These are phyloP conservation scores for Falco cherrug DNA, from an alignment of 2,797 vertebrate genomes.

Conservation along the genomic window DNA sequence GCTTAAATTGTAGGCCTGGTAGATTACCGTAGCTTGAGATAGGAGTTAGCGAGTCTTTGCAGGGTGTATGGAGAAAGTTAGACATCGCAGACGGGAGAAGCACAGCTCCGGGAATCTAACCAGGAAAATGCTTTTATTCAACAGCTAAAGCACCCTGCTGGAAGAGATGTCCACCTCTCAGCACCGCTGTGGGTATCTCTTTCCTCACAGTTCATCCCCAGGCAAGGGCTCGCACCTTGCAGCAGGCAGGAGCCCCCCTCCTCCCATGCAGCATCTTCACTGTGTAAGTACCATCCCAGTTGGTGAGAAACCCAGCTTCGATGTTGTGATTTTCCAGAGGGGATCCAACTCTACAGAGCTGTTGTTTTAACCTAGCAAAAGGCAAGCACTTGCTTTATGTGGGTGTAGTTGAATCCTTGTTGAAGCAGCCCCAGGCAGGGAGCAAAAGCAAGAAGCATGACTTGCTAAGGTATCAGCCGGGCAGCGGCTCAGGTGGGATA, in stretches of 20 bases:
- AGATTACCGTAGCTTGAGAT: neutral
- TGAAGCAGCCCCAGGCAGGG: neutral
- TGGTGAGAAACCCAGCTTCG: neutral
- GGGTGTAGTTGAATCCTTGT: too few relatives aligned
- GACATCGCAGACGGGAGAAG: neutral
- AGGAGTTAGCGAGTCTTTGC: neutral
- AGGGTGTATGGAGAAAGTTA: neutral
- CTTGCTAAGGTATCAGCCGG: neutral
- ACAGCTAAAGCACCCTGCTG: rapidly evolving
- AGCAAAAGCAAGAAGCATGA: neutral
- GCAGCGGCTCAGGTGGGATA: neutral
- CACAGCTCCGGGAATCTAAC: neutral
- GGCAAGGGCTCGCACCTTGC: rapidly evolving
- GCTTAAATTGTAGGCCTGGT: neutral
- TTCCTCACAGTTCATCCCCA: rapidly evolving
- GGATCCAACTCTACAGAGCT: rapidly evolving
- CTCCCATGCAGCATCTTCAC: rapidly evolving
- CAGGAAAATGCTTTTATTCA: neutral
- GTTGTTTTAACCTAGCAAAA: neutral
- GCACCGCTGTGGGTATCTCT: rapidly evolving
- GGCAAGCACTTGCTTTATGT: rapidly evolving
- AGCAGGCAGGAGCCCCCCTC: rapidly evolving
- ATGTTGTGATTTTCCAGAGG: rapidly evolving
- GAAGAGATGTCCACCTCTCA: neutral
- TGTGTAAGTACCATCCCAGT: neutral